A percentile compares a stretch with the other conserved stretches of the same genome.
phyloP scores from a whole-genome alignment of 2,888 invertebrate species.

The Pilophorus perplexus region DNA sequence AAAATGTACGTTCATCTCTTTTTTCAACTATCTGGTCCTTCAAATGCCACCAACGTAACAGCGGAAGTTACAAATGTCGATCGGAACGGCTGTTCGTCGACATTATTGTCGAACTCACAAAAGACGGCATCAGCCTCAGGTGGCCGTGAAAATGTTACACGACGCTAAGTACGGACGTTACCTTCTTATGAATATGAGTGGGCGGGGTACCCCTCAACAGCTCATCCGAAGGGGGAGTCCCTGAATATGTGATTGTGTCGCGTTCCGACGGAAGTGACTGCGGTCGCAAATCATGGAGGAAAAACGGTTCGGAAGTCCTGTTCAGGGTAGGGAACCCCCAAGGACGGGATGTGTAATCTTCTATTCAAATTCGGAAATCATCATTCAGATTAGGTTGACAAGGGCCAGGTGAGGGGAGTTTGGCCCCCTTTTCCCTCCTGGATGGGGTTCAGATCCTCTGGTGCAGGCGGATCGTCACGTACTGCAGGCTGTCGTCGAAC shows the following conservation, averaged over 20 bases:
- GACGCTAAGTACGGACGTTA: constrained; percentile 19
- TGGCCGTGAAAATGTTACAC: no score
- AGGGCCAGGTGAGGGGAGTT: constrained; percentile 19
- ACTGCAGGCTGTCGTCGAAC: no score
- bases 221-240: no score
- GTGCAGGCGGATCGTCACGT: constrained; percentile 31
- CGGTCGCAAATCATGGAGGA: constrained; percentile 23
- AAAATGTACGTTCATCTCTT: no score
- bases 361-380: constrained; percentile 42
- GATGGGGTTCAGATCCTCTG: neutral
- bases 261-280: constrained; percentile 27
- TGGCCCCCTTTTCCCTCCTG: no score
- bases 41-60: no score
- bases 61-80: no score
- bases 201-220: neutral
- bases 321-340: neutral
- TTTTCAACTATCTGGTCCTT: no score
- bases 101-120: no score
- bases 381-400: constrained; percentile 41
- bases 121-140: no score
- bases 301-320: neutral
- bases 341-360: constrained; percentile 36
- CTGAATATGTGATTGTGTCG: constrained; percentile 34
- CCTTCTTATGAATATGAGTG: constrained; percentile 8
- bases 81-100: no score